Evolutionary conservation across 2,797 vertebrate species (phyloP).

Genomic region (Pipistrellus pipistrellus): DNA sequence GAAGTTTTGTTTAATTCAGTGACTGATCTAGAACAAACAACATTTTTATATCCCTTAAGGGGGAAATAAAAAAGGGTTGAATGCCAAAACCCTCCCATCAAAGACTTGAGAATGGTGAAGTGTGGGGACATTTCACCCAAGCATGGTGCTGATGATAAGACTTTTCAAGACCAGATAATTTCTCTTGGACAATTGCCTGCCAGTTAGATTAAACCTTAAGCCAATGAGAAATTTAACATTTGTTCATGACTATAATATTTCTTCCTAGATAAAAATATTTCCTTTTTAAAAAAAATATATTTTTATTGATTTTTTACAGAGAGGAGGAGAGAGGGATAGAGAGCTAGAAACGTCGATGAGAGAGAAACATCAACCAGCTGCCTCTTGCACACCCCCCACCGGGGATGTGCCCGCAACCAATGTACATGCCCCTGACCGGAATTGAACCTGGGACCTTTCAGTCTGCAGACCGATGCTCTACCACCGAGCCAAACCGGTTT

Average conservation of each 20-base stretch:
- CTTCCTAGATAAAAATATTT: constrained; percentile 48
- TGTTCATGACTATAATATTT: constrained; percentile 10
- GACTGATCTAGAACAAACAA: constrained; percentile 38
- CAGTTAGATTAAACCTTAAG: background rate
- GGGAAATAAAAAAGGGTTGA: background rate
- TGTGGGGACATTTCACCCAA: constrained; percentile 28
- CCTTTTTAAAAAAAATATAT: background rate
- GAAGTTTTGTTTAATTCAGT: constrained; percentile 46
- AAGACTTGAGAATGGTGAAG: constrained; percentile 33
- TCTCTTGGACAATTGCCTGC: background rate
- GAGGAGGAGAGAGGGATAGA: too few species aligned
- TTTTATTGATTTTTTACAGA: too few species aligned
- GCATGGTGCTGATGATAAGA: background rate
- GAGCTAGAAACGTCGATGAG: too few species aligned
- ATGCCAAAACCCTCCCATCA: background rate
- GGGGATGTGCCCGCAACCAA: too few species aligned
- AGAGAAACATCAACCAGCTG: too few species aligned
- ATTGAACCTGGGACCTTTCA: too few species aligned
- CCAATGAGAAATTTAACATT: constrained; percentile 40
- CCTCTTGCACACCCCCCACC: too few species aligned
- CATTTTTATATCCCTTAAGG: background rate
- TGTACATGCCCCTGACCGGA: too few species aligned
- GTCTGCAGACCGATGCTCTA: too few species aligned
- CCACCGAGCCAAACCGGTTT: too few species aligned
- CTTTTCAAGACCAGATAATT: background rate